phyloP scores from a whole-genome alignment of 2,888 invertebrate species.

The Oscheius sp. region DNA sequence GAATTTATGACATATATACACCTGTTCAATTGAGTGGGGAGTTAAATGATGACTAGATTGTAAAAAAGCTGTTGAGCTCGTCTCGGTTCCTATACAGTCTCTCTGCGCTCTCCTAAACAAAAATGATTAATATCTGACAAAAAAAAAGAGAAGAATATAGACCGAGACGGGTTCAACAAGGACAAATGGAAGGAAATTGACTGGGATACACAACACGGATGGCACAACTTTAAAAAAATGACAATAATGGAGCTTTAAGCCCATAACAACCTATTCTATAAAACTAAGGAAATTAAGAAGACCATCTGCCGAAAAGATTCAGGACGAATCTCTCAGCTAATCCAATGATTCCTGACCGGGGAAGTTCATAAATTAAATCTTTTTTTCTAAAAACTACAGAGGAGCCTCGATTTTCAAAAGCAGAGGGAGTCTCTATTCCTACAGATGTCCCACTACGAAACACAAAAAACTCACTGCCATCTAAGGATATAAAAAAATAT shows the following conservation, averaged over 20 bases:
- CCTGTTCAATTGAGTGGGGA: slow-evolving; percentile 16
- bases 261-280: slow-evolving; percentile 5
- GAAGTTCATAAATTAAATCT: slow-evolving; percentile 18
- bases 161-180: slow-evolving; percentile 20
- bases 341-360: slow-evolving; percentile 20
- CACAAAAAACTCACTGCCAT: slow-evolving; percentile 26
- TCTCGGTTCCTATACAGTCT: slow-evolving; percentile 29
- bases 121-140: background rate
- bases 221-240: background rate
- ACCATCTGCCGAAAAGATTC: slow-evolving; percentile 22
- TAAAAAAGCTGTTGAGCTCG: slow-evolving; percentile 22
- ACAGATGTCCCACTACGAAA: slow-evolving; percentile 29
- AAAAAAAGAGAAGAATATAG: background rate
- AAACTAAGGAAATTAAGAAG: slow-evolving; percentile 5
- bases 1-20: background rate
- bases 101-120: slow-evolving; percentile 16
- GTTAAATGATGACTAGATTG: slow-evolving; percentile 18
- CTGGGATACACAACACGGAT: background rate
- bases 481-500: background rate
- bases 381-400: slow-evolving; percentile 18
- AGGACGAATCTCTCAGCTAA: slow-evolving; percentile 23
- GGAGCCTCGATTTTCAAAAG: slow-evolving; percentile 12
- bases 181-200: background rate
- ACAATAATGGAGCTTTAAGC: background rate
- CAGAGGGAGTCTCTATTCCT: slow-evolving; percentile 19